Conservation (phyloP, 2,113 vertebrate genomes). For the Opisthocomus hoazin region DNA sequence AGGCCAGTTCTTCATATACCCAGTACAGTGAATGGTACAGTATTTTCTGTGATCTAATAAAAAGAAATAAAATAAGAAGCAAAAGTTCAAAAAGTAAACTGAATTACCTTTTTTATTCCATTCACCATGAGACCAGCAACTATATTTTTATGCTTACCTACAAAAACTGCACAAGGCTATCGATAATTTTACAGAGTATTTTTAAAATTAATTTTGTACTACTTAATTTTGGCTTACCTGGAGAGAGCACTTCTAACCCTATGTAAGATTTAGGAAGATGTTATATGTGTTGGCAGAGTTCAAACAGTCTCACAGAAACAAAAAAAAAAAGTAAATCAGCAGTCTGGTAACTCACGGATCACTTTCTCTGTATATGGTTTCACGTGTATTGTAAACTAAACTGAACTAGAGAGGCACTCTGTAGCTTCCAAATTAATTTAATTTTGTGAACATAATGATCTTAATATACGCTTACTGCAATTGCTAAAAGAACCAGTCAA, state of each 20-base stretch:
- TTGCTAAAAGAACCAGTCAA: background rate
- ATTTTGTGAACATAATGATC: background rate
- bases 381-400: background rate
- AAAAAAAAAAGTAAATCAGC: background rate
- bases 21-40: conserved; percentile 89
- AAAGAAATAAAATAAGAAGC: conserved; percentile 6
- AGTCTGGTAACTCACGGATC: background rate
- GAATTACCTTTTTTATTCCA: background rate
- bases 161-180: background rate
- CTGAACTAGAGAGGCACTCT: background rate
- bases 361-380: background rate
- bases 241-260: background rate
- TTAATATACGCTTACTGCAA: background rate
- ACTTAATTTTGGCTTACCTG: background rate
- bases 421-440: background rate
- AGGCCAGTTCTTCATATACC: conserved; percentile 88
- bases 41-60: conserved; percentile 82
- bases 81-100: background rate
- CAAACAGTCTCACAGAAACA: background rate
- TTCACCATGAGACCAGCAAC: background rate
- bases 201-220: background rate
- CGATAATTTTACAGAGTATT: background rate
- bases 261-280: background rate
- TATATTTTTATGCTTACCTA: background rate
- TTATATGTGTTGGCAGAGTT: background rate